Evolutionary conservation across 2,888 invertebrate species (phyloP).

Genomic region (Chymomyza procnemis): DNA sequence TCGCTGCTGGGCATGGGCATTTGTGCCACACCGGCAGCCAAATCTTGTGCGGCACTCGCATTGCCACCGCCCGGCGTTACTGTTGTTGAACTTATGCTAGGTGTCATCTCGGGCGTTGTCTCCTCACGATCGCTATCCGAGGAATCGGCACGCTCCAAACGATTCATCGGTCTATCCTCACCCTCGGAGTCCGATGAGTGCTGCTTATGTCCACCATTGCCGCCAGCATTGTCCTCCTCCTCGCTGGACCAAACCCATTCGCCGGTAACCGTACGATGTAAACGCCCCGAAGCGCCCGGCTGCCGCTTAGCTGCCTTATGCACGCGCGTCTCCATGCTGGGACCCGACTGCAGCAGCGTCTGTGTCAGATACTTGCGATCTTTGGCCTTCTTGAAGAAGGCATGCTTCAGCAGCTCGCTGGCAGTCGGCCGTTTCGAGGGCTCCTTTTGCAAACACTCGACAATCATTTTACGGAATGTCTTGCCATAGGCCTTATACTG

Average conservation of each 20-base stretch:
- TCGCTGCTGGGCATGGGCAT: constrained; percentile 48
- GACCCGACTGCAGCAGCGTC: constrained; percentile 90
- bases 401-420: constrained; percentile 95
- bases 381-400: constrained; percentile 98
- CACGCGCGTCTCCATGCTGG: constrained; percentile 92
- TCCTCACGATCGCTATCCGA: constrained; percentile 82
- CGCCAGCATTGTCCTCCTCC: constrained; percentile 86
- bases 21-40: constrained; percentile 56
- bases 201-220: constrained; percentile 74
- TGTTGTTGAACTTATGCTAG: constrained; percentile 73
- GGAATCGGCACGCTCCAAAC: constrained; percentile 81
- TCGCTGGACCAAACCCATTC: constrained; percentile 99
- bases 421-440: constrained; percentile 96
- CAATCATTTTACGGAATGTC: constrained; percentile 97
- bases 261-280: constrained; percentile 96
- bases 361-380: constrained; percentile 92
- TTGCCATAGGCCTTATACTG: constrained; percentile 99
- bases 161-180: constrained; percentile 82
- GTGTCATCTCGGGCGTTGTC: constrained; percentile 75
- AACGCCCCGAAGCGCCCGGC: constrained; percentile 90
- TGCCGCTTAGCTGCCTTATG: constrained; percentile 90
- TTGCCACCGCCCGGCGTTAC: constrained; percentile 38
- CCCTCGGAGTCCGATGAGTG: constrained; percentile 81
- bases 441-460: constrained; percentile 97
- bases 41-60: constrained; percentile 56